Percentiles rank a stretch among this genome's conserved stretches.
Evolutionary conservation across 2,797 vertebrate species (phyloP).

Genomic region (Anas flavirostris): DNA sequence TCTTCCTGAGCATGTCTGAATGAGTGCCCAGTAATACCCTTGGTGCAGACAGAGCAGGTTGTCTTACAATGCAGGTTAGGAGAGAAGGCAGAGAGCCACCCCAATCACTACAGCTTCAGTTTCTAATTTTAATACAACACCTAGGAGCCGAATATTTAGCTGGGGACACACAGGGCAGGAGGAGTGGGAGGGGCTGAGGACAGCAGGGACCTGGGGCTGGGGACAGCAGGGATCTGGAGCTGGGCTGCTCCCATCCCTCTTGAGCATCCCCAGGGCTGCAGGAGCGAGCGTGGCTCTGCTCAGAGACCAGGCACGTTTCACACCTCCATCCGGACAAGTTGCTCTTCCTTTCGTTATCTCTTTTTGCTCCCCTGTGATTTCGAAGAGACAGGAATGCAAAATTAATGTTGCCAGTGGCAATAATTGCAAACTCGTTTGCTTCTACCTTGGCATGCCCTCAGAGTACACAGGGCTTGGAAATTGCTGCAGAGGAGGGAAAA

Average conservation of each 20-base stretch:
- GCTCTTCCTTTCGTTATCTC: background rate
- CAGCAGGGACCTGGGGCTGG: accelerated
- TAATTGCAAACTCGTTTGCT: constrained; percentile 27
- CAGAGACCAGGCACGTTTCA: background rate
- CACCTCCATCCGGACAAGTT: background rate
- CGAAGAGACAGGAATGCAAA: constrained; percentile 20
- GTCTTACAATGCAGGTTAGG: accelerated
- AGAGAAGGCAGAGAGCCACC: background rate
- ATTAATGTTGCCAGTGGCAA: constrained; percentile 26
- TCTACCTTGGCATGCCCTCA: constrained; percentile 52
- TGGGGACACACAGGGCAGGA: background rate
- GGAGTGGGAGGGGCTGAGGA: background rate
- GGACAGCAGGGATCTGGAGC: accelerated
- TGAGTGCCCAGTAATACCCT: background rate
- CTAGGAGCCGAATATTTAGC: background rate
- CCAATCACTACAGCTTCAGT: accelerated
- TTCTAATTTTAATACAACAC: background rate
- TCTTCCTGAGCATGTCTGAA: accelerated
- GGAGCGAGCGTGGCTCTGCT: background rate
- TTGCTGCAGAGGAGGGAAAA: background rate
- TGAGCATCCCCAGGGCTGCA: background rate
- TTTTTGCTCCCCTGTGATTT: constrained; percentile 39
- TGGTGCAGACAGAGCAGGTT: background rate
- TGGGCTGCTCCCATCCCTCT: background rate
- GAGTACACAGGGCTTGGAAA: constrained; percentile 4